Conservation (phyloP, 2,797 vertebrate species). For the Bradypodion pumilum region DNA sequence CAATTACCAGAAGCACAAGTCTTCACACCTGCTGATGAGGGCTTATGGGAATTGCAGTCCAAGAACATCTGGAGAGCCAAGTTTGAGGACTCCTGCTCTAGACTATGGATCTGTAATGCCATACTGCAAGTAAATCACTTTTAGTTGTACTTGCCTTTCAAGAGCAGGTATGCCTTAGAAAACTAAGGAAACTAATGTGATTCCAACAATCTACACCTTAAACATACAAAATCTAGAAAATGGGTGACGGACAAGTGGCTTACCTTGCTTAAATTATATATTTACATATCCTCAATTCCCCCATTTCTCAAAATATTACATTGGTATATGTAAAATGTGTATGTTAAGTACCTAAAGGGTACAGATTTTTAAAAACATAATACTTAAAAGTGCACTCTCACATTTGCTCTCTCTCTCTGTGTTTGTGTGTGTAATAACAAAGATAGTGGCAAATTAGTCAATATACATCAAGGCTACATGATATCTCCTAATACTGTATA, state of each 20-base stretch:
- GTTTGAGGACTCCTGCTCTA: too few relatives aligned
- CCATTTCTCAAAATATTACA: slow-evolving; percentile 18
- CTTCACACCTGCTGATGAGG: too few relatives aligned
- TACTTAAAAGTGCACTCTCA: background rate
- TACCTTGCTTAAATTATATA: background rate
- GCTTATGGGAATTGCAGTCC: too few relatives aligned
- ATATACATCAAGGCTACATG: slow-evolving; percentile 21
- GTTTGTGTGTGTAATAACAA: slow-evolving; percentile 1
- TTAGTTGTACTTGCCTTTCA: background rate
- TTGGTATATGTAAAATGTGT: slow-evolving; percentile 13
- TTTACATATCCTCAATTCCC: background rate
- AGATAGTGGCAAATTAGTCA: background rate
- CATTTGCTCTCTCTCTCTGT: too few relatives aligned
- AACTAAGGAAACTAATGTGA: background rate
- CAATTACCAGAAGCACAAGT: too few relatives aligned
- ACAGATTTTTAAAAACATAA: rapidly evolving
- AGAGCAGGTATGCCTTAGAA: background rate
- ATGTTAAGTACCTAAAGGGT: rapidly evolving
- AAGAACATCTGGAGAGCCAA: too few relatives aligned
- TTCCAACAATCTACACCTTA: slow-evolving; percentile 3
- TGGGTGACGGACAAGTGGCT: slow-evolving; percentile 1
- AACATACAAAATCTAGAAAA: slow-evolving; percentile 30
- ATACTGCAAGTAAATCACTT: background rate
- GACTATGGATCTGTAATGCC: background rate
- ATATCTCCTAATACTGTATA: slow-evolving; percentile 27